phyloP scores from a whole-genome alignment of 2,888 invertebrate genomes.

The Yponomeuta cagnagella region DNA sequence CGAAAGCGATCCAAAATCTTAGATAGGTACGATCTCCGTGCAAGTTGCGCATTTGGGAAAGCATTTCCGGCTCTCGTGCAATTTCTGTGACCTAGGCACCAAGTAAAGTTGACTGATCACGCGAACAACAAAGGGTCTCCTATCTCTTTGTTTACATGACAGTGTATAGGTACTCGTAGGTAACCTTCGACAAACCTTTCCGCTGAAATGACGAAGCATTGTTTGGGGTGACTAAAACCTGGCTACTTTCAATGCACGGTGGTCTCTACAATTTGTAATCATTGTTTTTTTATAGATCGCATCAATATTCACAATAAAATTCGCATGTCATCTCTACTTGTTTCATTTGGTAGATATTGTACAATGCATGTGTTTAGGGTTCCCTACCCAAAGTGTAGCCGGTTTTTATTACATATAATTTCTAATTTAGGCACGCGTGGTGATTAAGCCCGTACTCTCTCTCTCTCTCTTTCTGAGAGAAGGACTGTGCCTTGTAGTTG shows the following conservation, averaged over 20 bases:
- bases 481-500: no score
- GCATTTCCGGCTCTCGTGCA: neutral
- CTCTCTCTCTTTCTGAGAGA: no score
- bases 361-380: no score
- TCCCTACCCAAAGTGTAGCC: no score
- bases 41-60: neutral
- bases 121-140: neutral
- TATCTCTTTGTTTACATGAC: constrained; percentile 11
- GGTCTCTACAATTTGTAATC: neutral
- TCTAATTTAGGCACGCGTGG: no score
- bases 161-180: neutral
- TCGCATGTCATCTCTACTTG: no score
- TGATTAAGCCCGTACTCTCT: no score
- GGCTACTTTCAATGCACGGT: constrained; percentile 33
- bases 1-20: neutral
- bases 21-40: neutral
- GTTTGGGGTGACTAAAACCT: constrained; percentile 61
- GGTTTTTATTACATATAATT: no score
- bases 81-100: neutral
- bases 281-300: neutral
- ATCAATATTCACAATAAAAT: no score
- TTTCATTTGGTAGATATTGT: no score
- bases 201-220: constrained; percentile 58
- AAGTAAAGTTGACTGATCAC: neutral
- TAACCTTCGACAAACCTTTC: constrained; percentile 32